Base-by-base conservation (phyloP, 2,797 vertebrate species). In the Myotis pilosus region DNA sequence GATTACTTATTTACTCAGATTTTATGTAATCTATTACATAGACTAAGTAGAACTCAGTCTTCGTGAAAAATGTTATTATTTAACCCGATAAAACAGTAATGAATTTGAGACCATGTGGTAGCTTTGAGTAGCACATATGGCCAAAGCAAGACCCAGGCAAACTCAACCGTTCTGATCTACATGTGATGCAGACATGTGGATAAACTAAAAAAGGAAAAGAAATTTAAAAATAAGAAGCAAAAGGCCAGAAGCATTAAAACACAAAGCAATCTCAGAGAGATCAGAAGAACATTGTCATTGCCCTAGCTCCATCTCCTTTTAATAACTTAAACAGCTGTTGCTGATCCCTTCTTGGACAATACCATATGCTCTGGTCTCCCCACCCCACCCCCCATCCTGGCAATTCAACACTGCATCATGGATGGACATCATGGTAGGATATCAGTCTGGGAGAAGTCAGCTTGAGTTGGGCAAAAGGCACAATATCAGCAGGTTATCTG, bases 381-480 rank as follows among this genome's bases (percentile, higher is more conserved):
- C 25, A 60, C 57, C 23, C 36, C 12, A 75, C n/a, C 76, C 72
- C 92, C 87, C 22, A 51, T 51, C 2, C 53, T 92, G 79, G n/a
- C 9, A 55, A 82, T 84, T 83, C 44, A 38, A 38, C 83, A 0
- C 41, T 17, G 17, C 30, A n/a, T 47, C 38, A 62, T 33, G 80
- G 22, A 53, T 94, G 80, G 30, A 20, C 44, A 47, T 81, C 75
- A 96, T 57, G 22, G 44, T 23, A 55, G 47, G 23, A 87, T 57
- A 66, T 30, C 81, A 94, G 23, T 36, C 13, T 79, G 4, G 75
- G 10, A 64, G 44, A 53, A 75, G 53, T 68, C 82, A 82, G 17
- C 84, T 79, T 25, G 28, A 74, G 51, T 91, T 96, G 95, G 94
- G 94, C 94, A 91, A 78, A 86, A 97, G 79, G 89, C 76, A 96